These are phyloP conservation scores for Mus caroli DNA, from an alignment of 2,797 vertebrate genomes.

Conservation along the genomic window DNA sequence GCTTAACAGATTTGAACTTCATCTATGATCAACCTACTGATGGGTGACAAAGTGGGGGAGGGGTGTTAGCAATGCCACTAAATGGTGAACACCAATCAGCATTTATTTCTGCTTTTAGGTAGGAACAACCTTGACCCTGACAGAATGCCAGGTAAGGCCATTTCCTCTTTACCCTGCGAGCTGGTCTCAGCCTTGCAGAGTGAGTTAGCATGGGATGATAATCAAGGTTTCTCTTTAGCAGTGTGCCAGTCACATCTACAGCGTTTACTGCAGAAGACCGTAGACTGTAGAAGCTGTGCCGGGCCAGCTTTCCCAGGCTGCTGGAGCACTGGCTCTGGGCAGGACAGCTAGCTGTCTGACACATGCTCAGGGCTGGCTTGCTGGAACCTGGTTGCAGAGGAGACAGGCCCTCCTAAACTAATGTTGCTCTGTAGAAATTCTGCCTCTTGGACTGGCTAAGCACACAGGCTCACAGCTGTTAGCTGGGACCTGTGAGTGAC, in stretches of 20 bases:
- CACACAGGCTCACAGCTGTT: neutral
- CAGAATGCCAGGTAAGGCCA: conserved; percentile 70
- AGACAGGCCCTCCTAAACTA: neutral
- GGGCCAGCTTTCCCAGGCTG: neutral
- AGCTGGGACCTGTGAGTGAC: neutral
- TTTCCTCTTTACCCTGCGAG: conserved; percentile 38
- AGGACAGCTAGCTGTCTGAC: neutral
- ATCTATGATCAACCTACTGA: neutral
- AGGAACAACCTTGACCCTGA: conserved; percentile 39
- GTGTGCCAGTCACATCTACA: neutral
- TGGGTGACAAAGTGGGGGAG: neutral
- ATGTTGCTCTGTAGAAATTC: neutral
- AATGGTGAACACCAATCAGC: conserved; percentile 24
- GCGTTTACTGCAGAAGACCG: neutral
- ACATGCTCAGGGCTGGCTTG: neutral
- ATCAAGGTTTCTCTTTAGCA: neutral
- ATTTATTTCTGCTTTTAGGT: conserved; percentile 67
- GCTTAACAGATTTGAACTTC: neutral
- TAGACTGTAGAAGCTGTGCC: neutral
- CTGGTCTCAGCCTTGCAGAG: neutral
- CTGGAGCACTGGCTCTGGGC: neutral
- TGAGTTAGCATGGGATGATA: neutral
- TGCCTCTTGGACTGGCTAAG: neutral
- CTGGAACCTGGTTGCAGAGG: neutral
- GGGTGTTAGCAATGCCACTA: neutral